Evolutionary conservation across 2,113 vertebrate species (phyloP), one percentile per base, ranked within the genome.

Genomic region (Colinus virginianus): DNA sequence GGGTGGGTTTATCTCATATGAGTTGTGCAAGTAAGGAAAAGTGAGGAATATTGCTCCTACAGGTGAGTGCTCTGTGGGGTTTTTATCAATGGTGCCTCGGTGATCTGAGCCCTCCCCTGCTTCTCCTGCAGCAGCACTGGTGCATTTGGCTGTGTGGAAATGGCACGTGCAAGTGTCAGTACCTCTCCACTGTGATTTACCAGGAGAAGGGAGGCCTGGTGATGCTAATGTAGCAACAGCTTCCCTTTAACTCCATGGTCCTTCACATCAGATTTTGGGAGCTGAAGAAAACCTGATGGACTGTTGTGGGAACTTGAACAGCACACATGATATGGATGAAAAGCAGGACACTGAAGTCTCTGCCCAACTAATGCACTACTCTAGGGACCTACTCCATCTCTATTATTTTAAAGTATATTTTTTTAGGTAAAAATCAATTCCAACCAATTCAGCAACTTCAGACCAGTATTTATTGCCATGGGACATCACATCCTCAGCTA

Each of bases 291-390:
- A 82, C 49, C 22, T 46, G 66, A 30, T 71, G 22, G 78, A 48
- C 46, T 88, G 38, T 51, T 94, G 18, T 81, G n/a, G 64, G 62
- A 71, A 48, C 28, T 25, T 61, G 48, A 88, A 43, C 38, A 67
- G 49, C 59, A 59, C 5, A 1, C 2, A 0, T n/a, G 26, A 45
- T 77, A 28, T 1, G 2, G 9, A 79, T 59, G 58, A 26, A 90
- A 79, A 42, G 34, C 70, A 76, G 75, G 40, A 62, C 84, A 66
- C 1, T 79, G 72, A 58, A 49, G 32, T 26, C 43, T 32, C 83
- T 87, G 30, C 10, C 18, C 51, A 62, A 10, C 34, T 75, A 38
- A 36, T 81, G 66, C 15, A 4, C 26, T 72, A 1, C 40, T 11
- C 10, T 3, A 7, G 58, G 75, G 40, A 48, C 62, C 21, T 58